Base-by-base conservation (phyloP, 2,888 invertebrate species). In the Acleris literana region DNA sequence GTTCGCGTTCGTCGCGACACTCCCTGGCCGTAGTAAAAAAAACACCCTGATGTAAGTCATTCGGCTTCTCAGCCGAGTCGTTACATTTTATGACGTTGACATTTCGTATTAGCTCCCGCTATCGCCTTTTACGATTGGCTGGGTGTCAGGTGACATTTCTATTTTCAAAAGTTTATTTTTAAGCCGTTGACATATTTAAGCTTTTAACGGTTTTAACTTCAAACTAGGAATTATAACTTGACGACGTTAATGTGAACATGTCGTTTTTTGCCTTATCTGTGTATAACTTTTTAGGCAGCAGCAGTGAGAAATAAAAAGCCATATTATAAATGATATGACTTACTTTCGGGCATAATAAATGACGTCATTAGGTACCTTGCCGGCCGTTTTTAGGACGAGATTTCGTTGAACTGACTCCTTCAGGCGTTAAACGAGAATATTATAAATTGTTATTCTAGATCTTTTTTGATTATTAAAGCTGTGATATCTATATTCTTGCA, bases 81-180 rank as follows among this genome's bases (percentile, higher is more conserved):
- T 51, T 52, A 25, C 5, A 48, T 39, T 59, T 64, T 54, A 64
- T 29, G 64, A 49, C 18, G 51, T 52, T 64, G 64, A 48, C 59
- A 64, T 64, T 64, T 54, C 53, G 25, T 48, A 33, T 51, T 39
- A 39, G 22, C 59, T 22, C 16, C 46, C 61, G 9, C 33, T 49
- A 17, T 29, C 48, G 33, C 17, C 17, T 13, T 33, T 33, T 16
- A n/a, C n/a, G 48, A 20, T 51, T 25, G 59, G 57, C 46, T 56
- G 59, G 59, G 43, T 49, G 25, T 59, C 54, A 59, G 9, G 33
- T 59, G 64, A 54, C 64, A 64, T 64, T 64, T 54, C 39, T 59
- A 49, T 59, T 43, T 59, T 25, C 5, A 33, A 58, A 53, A 46
- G 52, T 33, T 53, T 53, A 58, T 58, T 53, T 64, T 58, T 20